phyloP scores from a whole-genome alignment of 53 echinoderm and acorn worm species.

The Arbacia lixula region DNA sequence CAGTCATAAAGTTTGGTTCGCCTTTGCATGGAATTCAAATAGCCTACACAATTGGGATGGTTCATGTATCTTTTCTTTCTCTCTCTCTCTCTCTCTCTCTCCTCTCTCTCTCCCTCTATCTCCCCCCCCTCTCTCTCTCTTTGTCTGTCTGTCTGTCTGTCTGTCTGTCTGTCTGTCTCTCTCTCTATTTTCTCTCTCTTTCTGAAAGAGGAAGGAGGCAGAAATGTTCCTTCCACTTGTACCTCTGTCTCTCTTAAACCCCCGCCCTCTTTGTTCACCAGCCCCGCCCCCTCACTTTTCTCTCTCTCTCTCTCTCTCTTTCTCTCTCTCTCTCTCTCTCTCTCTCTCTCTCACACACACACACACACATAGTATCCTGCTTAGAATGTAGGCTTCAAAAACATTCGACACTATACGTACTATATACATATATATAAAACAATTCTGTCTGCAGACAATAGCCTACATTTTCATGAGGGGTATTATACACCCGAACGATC shows the following conservation, averaged over 20 bases:
- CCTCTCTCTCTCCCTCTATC: not conserved
- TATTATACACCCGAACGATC: too few species aligned
- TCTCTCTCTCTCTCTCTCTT: not conserved
- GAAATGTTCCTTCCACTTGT: not conserved
- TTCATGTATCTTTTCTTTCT: not conserved
- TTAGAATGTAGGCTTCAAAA: too few species aligned
- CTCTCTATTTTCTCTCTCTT: not conserved
- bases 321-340: not conserved
- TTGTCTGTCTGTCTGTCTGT: not conserved
- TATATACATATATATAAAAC: too few species aligned
- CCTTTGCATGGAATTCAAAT: too few species aligned
- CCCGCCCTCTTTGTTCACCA: not conserved
- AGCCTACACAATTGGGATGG: too few species aligned
- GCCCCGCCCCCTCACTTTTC: not conserved
- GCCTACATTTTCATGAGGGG: too few species aligned
- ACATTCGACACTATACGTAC: too few species aligned
- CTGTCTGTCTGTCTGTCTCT: not conserved
- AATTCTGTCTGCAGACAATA: too few species aligned
- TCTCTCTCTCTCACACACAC: not conserved
- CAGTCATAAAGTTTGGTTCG: too few species aligned
- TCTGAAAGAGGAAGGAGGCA: too few species aligned
- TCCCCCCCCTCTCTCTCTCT: not conserved
- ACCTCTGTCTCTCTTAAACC: not conserved
- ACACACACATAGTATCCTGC: too few species aligned
- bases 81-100: not conserved